Evolutionary conservation across 1,140 invertebrate species (phyloP).

Genomic region (Leptestheria dahalacensis): DNA sequence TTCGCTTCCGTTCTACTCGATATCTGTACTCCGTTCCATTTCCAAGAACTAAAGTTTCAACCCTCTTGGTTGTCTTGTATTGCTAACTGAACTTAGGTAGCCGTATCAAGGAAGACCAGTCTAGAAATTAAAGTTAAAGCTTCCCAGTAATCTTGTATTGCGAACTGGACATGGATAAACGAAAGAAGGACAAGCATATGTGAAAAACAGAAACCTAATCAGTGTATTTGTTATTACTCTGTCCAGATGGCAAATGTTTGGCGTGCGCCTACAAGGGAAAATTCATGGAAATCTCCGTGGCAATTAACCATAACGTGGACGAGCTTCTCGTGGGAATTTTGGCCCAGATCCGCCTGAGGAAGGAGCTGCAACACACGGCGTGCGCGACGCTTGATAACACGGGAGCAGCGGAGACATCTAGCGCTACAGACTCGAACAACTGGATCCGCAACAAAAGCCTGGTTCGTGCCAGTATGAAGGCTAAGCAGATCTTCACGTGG

Average conservation of each 20-base stretch:
- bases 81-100: no score
- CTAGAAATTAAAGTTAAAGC: no score
- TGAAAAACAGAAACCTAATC: neutral
- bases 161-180: no score
- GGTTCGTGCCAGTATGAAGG: constrained; percentile 69
- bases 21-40: no score
- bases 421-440: constrained; percentile 11
- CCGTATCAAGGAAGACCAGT: no score
- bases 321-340: constrained; percentile 65
- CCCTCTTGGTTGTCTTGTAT: no score
- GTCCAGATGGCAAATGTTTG: constrained; percentile 66
- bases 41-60: no score
- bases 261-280: constrained; percentile 71
- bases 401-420: neutral
- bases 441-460: constrained; percentile 72
- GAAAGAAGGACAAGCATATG: no score
- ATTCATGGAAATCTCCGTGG: constrained; percentile 77
- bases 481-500: constrained; percentile 74
- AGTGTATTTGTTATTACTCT: constrained; percentile 19
- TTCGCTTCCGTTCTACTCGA: no score
- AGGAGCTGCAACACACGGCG: constrained; percentile 23
- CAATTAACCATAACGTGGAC: constrained; percentile 80
- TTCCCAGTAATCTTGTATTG: no score
- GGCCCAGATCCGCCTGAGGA: constrained; percentile 63
- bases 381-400: neutral